Conservation (phyloP, 2,888 invertebrate genomes). For the Seira sanloemensis region DNA sequence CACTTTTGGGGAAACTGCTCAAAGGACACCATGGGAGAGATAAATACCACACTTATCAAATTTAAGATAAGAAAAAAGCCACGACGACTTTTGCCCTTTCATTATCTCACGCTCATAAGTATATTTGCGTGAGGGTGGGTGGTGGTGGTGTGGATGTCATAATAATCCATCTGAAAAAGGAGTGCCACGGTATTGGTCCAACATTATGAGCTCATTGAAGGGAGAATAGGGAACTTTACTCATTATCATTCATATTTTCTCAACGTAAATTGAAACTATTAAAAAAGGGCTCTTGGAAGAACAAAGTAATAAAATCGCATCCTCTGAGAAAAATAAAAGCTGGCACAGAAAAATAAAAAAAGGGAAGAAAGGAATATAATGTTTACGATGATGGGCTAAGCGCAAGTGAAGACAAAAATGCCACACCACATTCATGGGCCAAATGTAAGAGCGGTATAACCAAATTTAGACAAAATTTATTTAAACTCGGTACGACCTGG, state of each 20-base stretch:
- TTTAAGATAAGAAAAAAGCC: background rate
- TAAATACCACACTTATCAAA: background rate
- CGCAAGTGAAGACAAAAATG: conserved; percentile 6
- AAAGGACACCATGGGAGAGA: background rate
- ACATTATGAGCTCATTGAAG: conserved; percentile 11
- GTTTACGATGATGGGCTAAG: background rate
- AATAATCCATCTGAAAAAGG: too few species aligned
- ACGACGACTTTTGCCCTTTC: background rate
- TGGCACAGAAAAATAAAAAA: background rate
- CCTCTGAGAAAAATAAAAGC: conserved; percentile 32
- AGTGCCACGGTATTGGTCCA: background rate
- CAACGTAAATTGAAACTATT: conserved; percentile 47
- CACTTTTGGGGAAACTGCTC: background rate
- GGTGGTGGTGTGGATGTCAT: too few species aligned
- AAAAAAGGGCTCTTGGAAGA: conserved; percentile 36
- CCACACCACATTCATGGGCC: background rate
- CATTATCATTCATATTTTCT: conserved; percentile 36
- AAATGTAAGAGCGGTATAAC: background rate
- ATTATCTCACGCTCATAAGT: background rate
- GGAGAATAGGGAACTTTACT: background rate
- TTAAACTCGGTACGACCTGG: conserved; percentile 1
- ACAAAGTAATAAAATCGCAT: conserved; percentile 43
- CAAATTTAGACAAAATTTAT: conserved; percentile 9
- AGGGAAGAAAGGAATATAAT: conserved; percentile 7
- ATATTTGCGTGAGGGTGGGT: too few species aligned